Evolutionary conservation across 2,797 vertebrate genomes (phyloP).

Genomic region (Ptychobarbus kaznakovi): DNA sequence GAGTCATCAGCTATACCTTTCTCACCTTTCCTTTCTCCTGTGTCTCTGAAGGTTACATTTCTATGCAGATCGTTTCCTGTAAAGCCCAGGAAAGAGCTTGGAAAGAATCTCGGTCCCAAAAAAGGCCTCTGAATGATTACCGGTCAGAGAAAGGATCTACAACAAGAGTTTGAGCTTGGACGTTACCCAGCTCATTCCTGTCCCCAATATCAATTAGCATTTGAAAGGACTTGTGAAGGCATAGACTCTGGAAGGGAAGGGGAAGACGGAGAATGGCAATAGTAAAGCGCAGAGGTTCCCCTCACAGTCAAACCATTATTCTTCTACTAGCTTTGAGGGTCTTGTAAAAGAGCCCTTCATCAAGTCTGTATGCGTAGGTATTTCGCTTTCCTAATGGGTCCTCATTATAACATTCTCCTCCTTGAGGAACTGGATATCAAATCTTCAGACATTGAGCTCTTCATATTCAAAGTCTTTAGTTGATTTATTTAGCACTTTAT

Average conservation of each 20-base stretch:
- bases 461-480: background rate
- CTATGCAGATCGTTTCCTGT: slow-evolving; percentile 8
- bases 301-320: slow-evolving; percentile 56
- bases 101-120: slow-evolving; percentile 1
- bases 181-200: slow-evolving; percentile 29
- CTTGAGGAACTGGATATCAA: slow-evolving; percentile 29
- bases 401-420: slow-evolving; percentile 38
- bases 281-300: slow-evolving; percentile 47
- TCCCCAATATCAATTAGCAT: slow-evolving; percentile 58
- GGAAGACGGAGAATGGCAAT: slow-evolving; percentile 3
- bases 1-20: background rate
- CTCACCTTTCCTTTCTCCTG: background rate
- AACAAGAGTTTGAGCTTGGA: slow-evolving; percentile 29
- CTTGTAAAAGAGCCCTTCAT: slow-evolving; percentile 61
- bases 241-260: slow-evolving; percentile 26
- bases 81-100: background rate
- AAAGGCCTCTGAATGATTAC: slow-evolving; percentile 35
- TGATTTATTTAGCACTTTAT: background rate
- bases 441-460: background rate
- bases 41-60: slow-evolving; percentile 26
- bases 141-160: slow-evolving; percentile 23
- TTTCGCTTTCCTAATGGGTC: slow-evolving; percentile 34
- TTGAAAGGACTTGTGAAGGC: slow-evolving; percentile 50
- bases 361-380: slow-evolving; percentile 48
- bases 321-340: slow-evolving; percentile 40